Percentiles rank a stretch among this genome's conserved stretches.
These are phyloP conservation scores for Thunnus albacares DNA, from an alignment of 2,797 vertebrate genomes.

Conservation along the genomic window DNA sequence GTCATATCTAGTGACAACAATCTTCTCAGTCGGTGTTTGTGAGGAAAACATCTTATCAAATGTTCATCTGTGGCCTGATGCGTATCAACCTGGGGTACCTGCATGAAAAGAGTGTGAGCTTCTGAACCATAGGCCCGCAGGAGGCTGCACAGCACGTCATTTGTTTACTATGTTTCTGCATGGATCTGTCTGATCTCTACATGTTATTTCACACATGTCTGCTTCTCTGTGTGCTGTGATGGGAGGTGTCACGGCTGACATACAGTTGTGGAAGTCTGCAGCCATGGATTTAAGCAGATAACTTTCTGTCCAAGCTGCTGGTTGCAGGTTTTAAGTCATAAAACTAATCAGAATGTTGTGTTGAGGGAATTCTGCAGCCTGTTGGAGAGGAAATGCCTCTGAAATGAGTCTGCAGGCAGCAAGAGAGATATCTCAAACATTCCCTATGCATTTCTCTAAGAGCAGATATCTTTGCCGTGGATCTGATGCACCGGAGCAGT, in stretches of 20 bases:
- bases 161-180: constrained; percentile 13
- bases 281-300: constrained; percentile 39
- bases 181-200: constrained; percentile 20
- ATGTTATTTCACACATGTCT: constrained; percentile 45
- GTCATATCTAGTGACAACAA: constrained; percentile 13
- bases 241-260: constrained; percentile 15
- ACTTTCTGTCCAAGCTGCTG: constrained; percentile 26
- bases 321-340: constrained; percentile 37
- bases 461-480: constrained; percentile 28
- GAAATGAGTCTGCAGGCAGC: constrained; percentile 33
- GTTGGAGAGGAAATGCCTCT: constrained; percentile 28
- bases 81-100: background rate
- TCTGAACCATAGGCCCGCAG: constrained; percentile 12
- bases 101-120: constrained; percentile 15
- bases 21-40: constrained; percentile 26
- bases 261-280: background rate
- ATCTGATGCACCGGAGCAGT: constrained; percentile 23
- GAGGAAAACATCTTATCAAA: constrained; percentile 12
- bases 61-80: constrained; percentile 8
- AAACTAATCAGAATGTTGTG: constrained; percentile 44
- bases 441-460: constrained; percentile 28
- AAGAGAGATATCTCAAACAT: constrained; percentile 23
- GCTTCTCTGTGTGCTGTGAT: constrained; percentile 29
- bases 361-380: constrained; percentile 21
- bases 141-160: constrained; percentile 11